Percentiles rank a stretch among this genome's conserved stretches.
Conservation (phyloP, 2,797 vertebrate species). For the Prunella strophiata region DNA sequence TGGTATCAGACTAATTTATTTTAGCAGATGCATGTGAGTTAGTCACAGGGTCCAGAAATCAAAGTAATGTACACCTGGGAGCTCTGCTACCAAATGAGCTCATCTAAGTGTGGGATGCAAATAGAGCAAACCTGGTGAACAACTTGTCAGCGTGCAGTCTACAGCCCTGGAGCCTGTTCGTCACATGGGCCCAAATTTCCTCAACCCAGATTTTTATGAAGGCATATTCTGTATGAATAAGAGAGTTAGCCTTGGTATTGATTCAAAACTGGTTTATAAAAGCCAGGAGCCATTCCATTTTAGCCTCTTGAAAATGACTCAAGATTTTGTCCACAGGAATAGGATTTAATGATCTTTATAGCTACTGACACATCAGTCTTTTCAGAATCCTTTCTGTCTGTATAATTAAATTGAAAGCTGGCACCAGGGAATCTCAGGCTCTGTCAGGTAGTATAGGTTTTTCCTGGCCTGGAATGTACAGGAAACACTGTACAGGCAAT, state of each 20-base stretch:
- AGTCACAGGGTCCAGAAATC: slow-evolving; percentile 31
- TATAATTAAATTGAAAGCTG: slow-evolving; percentile 70
- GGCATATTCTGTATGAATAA: slow-evolving; percentile 7
- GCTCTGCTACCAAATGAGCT: slow-evolving; percentile 29
- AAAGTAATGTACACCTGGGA: slow-evolving; percentile 39
- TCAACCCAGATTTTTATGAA: neutral
- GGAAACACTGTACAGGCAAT: neutral
- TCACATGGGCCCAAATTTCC: neutral
- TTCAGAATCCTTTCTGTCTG: slow-evolving; percentile 49
- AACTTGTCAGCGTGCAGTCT: neutral
- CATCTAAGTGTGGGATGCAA: slow-evolving; percentile 40
- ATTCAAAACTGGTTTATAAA: slow-evolving; percentile 37
- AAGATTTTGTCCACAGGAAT: slow-evolving; percentile 42
- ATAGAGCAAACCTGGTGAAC: neutral
- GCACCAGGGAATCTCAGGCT: slow-evolving; percentile 28
- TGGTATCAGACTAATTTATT: neutral
- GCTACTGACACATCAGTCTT: slow-evolving; percentile 56
- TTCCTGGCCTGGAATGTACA: neutral
- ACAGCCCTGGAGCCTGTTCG: neutral
- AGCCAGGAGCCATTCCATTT: slow-evolving; percentile 19
- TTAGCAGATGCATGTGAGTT: neutral
- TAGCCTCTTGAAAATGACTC: slow-evolving; percentile 43
- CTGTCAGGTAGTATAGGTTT: slow-evolving; percentile 40
- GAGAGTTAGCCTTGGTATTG: neutral
- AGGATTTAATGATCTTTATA: slow-evolving; percentile 57